Percentiles rank a stretch among this genome's conserved stretches.
These are phyloP conservation scores for Aproaerema taeniolella DNA, from an alignment of 2,888 invertebrate species.

Conservation along the genomic window DNA sequence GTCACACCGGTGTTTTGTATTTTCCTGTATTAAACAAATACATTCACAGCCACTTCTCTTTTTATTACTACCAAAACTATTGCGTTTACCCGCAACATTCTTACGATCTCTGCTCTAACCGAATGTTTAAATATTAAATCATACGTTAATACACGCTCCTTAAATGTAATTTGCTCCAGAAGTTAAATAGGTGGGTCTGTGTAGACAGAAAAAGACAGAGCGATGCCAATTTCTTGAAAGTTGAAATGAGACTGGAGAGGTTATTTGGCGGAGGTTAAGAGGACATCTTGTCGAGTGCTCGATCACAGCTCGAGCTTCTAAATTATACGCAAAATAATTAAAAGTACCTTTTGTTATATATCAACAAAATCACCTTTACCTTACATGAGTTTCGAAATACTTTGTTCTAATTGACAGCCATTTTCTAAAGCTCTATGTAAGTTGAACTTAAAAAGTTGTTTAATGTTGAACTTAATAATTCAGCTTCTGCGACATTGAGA, in stretches of 20 bases:
- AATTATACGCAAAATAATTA: too few species aligned
- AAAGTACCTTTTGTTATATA: too few species aligned
- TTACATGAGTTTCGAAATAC: too few species aligned
- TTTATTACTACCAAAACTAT: constrained; percentile 1
- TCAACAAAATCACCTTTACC: too few species aligned
- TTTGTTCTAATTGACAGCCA: too few species aligned
- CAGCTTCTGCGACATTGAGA: constrained; percentile 11
- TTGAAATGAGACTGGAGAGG: constrained; percentile 27
- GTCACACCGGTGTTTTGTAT: too few species aligned
- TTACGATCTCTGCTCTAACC: constrained; percentile 3
- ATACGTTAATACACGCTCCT: constrained; percentile 30
- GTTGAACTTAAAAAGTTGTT: too few species aligned
- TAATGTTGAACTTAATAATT: too few species aligned
- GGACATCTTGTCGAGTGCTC: constrained; percentile 36
- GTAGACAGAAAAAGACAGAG: constrained; percentile 34
- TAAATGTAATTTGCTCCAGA: constrained; percentile 21
- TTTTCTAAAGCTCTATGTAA: too few species aligned
- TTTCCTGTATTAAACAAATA: constrained; percentile 8
- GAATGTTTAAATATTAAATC: constrained; percentile 23
- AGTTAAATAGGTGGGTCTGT: too few species aligned
- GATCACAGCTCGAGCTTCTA: too few species aligned
- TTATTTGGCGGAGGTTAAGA: constrained; percentile 34
- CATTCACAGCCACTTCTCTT: not conserved
- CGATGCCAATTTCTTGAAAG: constrained; percentile 18
- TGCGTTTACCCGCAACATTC: constrained; percentile 1